These are phyloP conservation scores for Agrochola lychnidis DNA, from an alignment of 2,888 invertebrate genomes.

Conservation along the genomic window DNA sequence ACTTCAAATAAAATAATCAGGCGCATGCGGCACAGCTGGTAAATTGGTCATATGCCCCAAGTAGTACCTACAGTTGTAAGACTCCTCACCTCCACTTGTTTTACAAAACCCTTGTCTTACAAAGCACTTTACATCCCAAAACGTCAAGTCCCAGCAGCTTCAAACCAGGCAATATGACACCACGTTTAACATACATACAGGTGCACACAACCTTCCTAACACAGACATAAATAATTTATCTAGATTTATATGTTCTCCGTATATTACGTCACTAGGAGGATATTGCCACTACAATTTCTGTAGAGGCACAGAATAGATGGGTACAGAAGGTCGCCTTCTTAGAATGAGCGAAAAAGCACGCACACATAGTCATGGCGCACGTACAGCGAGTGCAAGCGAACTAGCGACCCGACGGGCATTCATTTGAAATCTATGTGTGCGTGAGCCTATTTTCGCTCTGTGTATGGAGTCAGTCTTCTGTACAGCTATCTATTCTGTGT, in stretches of 20 bases:
- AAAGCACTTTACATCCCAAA: not conserved
- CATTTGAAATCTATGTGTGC: not conserved
- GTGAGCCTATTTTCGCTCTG: not conserved
- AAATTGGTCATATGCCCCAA: not conserved
- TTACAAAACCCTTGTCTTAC: not conserved
- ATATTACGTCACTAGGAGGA: constrained; percentile 56
- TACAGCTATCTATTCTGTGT: not conserved
- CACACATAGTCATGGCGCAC: not conserved
- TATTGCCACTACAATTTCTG: constrained; percentile 71
- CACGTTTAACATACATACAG: constrained; percentile 41
- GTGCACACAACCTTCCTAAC: constrained; percentile 18
- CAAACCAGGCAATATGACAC: constrained; percentile 27
- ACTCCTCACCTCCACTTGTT: not conserved
- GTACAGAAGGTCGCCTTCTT: constrained; percentile 5
- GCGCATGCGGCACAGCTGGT: not conserved
- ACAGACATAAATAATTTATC: constrained; percentile 32
- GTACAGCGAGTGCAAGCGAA: not conserved
- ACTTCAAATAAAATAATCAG: not conserved
- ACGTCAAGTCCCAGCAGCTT: constrained; percentile 16
- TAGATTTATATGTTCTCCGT: constrained; percentile 54
- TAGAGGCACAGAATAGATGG: not conserved
- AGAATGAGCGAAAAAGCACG: not conserved
- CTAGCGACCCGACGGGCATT: no score
- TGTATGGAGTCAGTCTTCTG: constrained; percentile 10
- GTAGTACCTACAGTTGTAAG: no score